Percentiles rank a stretch among this genome's conserved stretches.
phyloP scores from a whole-genome alignment of 2,888 invertebrate species.

The Brenthis daphne region DNA sequence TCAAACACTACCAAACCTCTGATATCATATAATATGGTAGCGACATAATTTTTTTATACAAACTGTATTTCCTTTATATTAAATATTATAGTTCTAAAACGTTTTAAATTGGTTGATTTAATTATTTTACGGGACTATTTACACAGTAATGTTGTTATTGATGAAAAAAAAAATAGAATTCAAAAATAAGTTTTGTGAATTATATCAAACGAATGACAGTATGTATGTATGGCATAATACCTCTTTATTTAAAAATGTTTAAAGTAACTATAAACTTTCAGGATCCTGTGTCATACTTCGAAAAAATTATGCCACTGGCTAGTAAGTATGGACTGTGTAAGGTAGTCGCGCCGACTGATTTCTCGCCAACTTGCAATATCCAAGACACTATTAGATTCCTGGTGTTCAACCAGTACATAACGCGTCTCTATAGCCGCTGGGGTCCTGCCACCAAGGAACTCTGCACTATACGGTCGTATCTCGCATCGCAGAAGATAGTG shows the following conservation, averaged over 20 bases:
- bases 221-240: not conserved
- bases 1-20: too few relatives aligned
- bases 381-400: conserved; percentile 93
- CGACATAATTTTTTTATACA: too few relatives aligned
- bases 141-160: too few relatives aligned
- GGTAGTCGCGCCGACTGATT: conserved; percentile 91
- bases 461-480: conserved; percentile 91
- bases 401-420: conserved; percentile 94
- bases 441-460: conserved; percentile 93
- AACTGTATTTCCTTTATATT: too few relatives aligned
- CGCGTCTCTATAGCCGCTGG: conserved; percentile 93
- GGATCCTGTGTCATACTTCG: conserved; percentile 93
- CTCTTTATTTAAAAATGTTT: not conserved
- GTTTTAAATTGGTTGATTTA: too few relatives aligned
- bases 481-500: conserved; percentile 88
- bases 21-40: too few relatives aligned
- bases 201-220: not conserved
- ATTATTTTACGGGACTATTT: too few relatives aligned
- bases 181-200: too few relatives aligned
- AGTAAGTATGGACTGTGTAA: conserved; percentile 93
- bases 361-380: conserved; percentile 89
- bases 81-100: too few relatives aligned
- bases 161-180: too few relatives aligned
- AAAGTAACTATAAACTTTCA: conserved; percentile 49
- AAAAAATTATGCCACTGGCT: conserved; percentile 88